Evolutionary conservation across 2,797 vertebrate species (phyloP), one percentile per base, ranked within the genome.

Genomic region (Gouania willdenowi): DNA sequence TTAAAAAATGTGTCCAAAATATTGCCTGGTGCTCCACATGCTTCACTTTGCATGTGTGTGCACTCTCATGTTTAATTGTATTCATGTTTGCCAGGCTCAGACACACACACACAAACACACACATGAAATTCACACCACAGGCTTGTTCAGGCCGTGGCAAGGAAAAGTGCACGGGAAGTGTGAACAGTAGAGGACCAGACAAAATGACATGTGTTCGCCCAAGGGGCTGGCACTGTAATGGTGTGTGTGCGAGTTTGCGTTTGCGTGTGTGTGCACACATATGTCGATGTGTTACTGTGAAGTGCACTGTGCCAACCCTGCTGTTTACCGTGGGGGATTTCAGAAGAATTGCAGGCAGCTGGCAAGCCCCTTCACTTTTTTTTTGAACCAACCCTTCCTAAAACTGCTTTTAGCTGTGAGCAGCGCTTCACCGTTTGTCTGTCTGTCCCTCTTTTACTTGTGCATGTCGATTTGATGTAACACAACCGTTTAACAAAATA

Each of bases 181-280:
- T 79, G 72, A 83, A 79, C 68, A 71, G 70, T 69, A 44, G 56
- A 77, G 58, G 77, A 74, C 39, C 71, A 77, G 74, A 75, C 77
- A 73, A 75, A 75, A 73, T 78, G 77, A 76, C 81, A 80, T 81
- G 79, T 75, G 72, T 82, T 83, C 52, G 67, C 79, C 77, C 57
- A 51, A 75, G 71, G 80, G 81, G 57, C 68, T 82, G 79, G 79
- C 79, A 76, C 65, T 61, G 60, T 43, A 30, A 54, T 24, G 39
- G 14, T 38, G 32, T 42, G 37, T 42, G 32, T 26, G 40, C 46
- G 26, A 36, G 21, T 38, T 27, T 44, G 42, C 21, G 20, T 10
- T 57, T 4, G 43, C 35, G 67, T 62, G 54, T 66, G 47, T 62
- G 54, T 25, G 27, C 10, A 26, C 53, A 64, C 59, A 69, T 63